Percentiles rank a stretch among this genome's conserved stretches.
phyloP scores from a whole-genome alignment of 2,888 invertebrate genomes.

The Itoplectis maculator region DNA sequence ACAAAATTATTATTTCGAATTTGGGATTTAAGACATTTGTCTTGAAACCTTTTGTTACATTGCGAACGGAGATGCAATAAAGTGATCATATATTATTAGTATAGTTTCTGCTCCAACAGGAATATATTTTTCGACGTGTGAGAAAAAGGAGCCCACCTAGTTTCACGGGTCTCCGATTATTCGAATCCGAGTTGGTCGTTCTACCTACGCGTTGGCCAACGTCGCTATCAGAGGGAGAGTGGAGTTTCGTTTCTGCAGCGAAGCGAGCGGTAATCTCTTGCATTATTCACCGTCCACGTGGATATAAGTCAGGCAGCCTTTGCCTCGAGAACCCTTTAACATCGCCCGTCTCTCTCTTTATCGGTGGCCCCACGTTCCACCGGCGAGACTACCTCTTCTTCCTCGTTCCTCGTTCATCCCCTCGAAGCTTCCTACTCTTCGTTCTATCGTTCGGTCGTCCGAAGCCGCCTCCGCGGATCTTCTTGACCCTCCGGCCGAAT shows the following conservation, averaged over 20 bases:
- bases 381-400: slow-evolving; percentile 50
- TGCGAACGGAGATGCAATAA: neutral
- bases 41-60: neutral
- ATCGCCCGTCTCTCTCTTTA: slow-evolving; percentile 65
- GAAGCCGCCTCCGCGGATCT: slow-evolving; percentile 33
- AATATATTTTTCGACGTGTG: neutral
- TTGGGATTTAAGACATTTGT: neutral
- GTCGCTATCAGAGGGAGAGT: slow-evolving; percentile 48
- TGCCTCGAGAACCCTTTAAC: slow-evolving; percentile 66
- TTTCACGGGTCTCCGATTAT: slow-evolving; percentile 35
- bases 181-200: slow-evolving; percentile 37
- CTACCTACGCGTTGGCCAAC: slow-evolving; percentile 30
- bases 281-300: slow-evolving; percentile 73
- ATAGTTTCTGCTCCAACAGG: neutral
- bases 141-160: neutral
- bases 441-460: slow-evolving; percentile 27
- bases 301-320: slow-evolving; percentile 67
- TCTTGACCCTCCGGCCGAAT: slow-evolving; percentile 48
- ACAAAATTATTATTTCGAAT: neutral
- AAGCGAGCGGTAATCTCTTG: slow-evolving; percentile 72
- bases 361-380: slow-evolving; percentile 64
- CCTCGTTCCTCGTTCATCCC: slow-evolving; percentile 35
- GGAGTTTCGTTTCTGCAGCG: slow-evolving; percentile 41
- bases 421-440: slow-evolving; percentile 1
- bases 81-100: neutral